Base-by-base conservation (phyloP, 64 coral and sea anemone genomes). In the Acropora yongei region DNA sequence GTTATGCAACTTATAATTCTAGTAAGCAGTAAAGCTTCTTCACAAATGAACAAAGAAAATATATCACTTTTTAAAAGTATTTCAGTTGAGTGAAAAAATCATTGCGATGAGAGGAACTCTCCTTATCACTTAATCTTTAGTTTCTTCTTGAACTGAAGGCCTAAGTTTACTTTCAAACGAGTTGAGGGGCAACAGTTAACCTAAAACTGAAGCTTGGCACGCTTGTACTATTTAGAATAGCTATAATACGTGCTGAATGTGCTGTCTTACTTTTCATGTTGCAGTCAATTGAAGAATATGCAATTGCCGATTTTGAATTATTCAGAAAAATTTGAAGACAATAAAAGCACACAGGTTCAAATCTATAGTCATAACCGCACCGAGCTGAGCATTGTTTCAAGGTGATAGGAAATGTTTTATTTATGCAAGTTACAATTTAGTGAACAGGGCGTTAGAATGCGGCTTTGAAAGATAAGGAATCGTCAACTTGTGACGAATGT, bases 281-380 rank as follows among this genome's bases (percentile, higher is more conserved):
- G 11, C 7, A 12, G 10, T 5, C 44, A 78, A 47, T 49, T 47
- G 44, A 16, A 45, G 7, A 47, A 78, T 78, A 48, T 3, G 10
- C 6, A 78, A 78, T 13, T 48, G 75, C 46, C 43, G 49, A 48
- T 78, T 78, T 48, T 47, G 3, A 78, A 78, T 48, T 78, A 78
- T 47, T 78, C 45, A 78, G 45, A 78, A 47, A 3, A 78, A 48
- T 78, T 78, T 45, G 75, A 78, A 48, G 16, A 78, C 68, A 71
- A 71, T 71, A 71, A 63, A 4, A 39, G 18, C 9, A 39, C 13
- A 71, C 68, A 30, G 68, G 39, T 66, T 30, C 68, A 71, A 3
- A 30, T 14, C 68, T n/a, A 30, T 20, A 1, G 68, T 20, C 68
- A 4, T 60, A 61, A 10, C 79, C 51, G 61, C 65, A 43, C n/a